These are phyloP conservation scores for Brachypteracias leptosomus DNA, from an alignment of 2,113 vertebrate genomes.

Conservation along the genomic window DNA sequence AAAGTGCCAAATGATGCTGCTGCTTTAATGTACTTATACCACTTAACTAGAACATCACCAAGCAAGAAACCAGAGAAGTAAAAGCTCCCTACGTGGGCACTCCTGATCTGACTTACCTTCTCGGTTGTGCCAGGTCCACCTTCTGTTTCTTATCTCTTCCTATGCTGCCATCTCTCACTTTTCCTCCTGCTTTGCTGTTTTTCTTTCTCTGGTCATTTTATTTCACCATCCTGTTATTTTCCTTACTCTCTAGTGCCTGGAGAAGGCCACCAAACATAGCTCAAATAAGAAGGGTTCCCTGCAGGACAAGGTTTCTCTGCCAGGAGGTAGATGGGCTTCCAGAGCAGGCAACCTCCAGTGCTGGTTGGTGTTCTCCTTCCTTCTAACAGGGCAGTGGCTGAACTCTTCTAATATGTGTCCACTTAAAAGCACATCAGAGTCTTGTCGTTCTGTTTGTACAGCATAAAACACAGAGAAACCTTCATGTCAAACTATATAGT, in stretches of 20 bases:
- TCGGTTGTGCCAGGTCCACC: not conserved
- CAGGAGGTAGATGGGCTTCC: not conserved
- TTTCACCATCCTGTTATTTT: not conserved
- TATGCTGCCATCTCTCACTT: not conserved
- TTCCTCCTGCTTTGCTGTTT: not conserved
- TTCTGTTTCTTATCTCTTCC: not conserved
- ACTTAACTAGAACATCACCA: not conserved
- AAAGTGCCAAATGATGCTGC: not conserved
- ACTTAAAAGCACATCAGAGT: not conserved
- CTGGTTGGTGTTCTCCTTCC: not conserved
- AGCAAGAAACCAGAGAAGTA: not conserved
- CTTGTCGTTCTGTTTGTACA: not conserved
- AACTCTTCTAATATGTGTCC: fast-evolving
- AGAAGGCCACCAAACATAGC: not conserved
- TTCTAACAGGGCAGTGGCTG: too few relatives aligned
- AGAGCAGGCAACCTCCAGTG: not conserved
- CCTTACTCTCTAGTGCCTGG: not conserved
- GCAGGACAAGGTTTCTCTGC: not conserved
- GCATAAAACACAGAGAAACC: not conserved
- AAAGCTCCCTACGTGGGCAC: not conserved
- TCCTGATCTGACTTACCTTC: not conserved
- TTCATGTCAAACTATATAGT: not conserved
- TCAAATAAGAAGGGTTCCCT: not conserved
- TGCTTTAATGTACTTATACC: fast-evolving
- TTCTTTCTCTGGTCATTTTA: not conserved